Evolutionary conservation across 2,113 vertebrate species (phyloP).

Genomic region (Microcebus jonahi): DNA sequence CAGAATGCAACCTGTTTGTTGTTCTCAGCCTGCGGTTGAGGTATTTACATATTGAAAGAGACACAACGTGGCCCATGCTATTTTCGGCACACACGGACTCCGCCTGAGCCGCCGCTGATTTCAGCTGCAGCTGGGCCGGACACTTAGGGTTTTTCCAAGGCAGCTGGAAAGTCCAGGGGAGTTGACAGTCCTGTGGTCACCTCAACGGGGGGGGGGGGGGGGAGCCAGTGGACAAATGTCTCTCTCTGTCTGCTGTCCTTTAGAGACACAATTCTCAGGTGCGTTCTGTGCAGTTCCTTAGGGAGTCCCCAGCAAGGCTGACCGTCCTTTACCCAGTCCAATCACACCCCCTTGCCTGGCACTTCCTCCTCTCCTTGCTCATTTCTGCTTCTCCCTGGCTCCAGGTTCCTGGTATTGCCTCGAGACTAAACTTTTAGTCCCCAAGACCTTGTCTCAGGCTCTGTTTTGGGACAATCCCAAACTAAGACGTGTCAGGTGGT

Average conservation of each 20-base stretch:
- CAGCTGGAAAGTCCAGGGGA: background rate
- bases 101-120: background rate
- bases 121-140: background rate
- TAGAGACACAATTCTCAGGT: background rate
- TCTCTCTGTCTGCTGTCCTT: background rate
- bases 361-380: background rate
- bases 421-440: background rate
- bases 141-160: slow-evolving; percentile 42
- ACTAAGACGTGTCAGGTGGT: background rate
- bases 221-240: background rate
- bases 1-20: background rate
- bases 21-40: background rate
- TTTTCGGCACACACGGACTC: slow-evolving; percentile 34
- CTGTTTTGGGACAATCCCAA: background rate
- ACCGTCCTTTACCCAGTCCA: background rate
- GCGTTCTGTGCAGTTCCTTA: background rate
- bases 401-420: background rate
- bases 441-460: background rate
- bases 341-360: rapidly evolving
- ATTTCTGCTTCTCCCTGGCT: background rate
- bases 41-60: slow-evolving; percentile 37
- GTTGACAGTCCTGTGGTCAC: background rate
- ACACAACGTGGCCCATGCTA: background rate
- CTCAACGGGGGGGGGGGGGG: background rate
- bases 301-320: background rate